phyloP scores from a whole-genome alignment of 1,140 invertebrate genomes.

The Neuroterus valhalla region DNA sequence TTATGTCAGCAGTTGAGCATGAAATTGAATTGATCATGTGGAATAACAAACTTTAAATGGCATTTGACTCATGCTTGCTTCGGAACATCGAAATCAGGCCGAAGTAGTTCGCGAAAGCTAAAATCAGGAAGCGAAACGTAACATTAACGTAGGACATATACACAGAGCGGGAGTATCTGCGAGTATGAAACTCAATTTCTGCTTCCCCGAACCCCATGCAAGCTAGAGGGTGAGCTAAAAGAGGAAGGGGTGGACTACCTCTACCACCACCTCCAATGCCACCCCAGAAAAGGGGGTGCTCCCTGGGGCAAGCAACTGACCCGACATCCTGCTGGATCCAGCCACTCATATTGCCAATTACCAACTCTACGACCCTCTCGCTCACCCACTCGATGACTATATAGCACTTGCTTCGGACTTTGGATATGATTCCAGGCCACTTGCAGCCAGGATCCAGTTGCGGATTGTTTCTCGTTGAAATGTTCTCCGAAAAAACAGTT shows the following conservation, averaged over 20 bases:
- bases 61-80: constrained; percentile 13
- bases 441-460: constrained; percentile 33
- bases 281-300: constrained; percentile 66
- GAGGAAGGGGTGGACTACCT: constrained; percentile 44
- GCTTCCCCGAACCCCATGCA: constrained; percentile 55
- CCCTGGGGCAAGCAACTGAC: constrained; percentile 72
- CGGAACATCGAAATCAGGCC: constrained; percentile 24
- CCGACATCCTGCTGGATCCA: constrained; percentile 72
- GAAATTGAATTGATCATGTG: constrained; percentile 11
- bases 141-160: constrained; percentile 43
- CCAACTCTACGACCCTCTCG: constrained; percentile 65
- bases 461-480: constrained; percentile 29
- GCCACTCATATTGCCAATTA: constrained; percentile 75
- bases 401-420: constrained; percentile 36
- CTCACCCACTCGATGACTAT: constrained; percentile 30
- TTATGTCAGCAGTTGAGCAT: background rate
- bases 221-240: constrained; percentile 48
- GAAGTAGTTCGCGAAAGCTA: constrained; percentile 30
- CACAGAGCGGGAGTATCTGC: constrained; percentile 62
- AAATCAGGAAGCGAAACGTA: constrained; percentile 18
- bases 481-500: background rate
- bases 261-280: constrained; percentile 46
- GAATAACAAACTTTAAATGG: constrained; percentile 20
- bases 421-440: constrained; percentile 36
- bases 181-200: constrained; percentile 74